These are phyloP conservation scores for Darwinula stevensoni DNA, from an alignment of 2,888 invertebrate genomes.

Conservation along the genomic window DNA sequence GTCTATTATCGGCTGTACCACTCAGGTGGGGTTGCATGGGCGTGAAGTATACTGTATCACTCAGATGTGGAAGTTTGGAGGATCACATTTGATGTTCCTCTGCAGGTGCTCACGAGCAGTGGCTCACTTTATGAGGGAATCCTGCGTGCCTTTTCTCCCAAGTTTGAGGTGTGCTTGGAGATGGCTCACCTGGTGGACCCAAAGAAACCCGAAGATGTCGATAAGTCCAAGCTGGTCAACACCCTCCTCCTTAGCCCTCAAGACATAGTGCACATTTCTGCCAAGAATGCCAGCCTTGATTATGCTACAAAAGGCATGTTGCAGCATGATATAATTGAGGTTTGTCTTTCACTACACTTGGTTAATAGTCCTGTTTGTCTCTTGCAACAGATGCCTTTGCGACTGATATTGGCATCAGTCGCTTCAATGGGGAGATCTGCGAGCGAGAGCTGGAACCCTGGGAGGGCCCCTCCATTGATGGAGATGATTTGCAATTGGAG, in stretches of 20 bases:
- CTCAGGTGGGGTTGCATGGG: slow-evolving; percentile 24
- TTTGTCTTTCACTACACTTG: background rate
- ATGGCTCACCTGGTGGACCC: slow-evolving; percentile 47
- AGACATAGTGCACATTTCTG: slow-evolving; percentile 56
- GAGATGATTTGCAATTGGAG: slow-evolving; percentile 31
- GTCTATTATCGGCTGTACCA: slow-evolving; percentile 49
- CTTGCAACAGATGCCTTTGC: slow-evolving; percentile 34
- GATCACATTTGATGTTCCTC: slow-evolving; percentile 10
- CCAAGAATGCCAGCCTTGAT: slow-evolving; percentile 57
- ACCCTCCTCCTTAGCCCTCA: slow-evolving; percentile 49
- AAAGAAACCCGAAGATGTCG: slow-evolving; percentile 26
- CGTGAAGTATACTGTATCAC: no score
- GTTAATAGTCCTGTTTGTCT: no score
- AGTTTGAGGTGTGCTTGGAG: slow-evolving; percentile 63
- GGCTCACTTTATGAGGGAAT: slow-evolving; percentile 65
- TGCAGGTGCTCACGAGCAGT: slow-evolving; percentile 27
- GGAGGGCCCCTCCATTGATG: slow-evolving; percentile 24
- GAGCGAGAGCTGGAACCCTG: slow-evolving; percentile 69
- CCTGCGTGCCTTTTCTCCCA: slow-evolving; percentile 58
- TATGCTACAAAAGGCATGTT: slow-evolving; percentile 44
- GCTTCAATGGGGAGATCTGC: slow-evolving; percentile 38
- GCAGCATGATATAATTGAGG: no score
- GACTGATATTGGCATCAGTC: slow-evolving; percentile 63
- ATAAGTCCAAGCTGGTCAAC: slow-evolving; percentile 37
- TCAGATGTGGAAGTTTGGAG: slow-evolving; percentile 1